Conservation (phyloP, 1,140 invertebrate species). For the Colletes latitarsis region DNA sequence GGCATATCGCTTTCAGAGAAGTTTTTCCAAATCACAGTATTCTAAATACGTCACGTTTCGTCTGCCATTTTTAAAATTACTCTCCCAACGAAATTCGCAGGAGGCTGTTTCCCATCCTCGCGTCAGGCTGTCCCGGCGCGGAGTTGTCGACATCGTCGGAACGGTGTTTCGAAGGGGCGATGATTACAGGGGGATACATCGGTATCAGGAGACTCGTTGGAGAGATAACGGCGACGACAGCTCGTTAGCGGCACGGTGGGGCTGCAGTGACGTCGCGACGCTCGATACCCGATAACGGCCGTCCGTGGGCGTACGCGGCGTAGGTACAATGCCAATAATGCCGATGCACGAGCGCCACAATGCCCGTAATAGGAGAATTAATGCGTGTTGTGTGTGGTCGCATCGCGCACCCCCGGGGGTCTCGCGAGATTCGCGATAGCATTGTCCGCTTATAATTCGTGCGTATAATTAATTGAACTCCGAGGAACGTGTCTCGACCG, state of each 20-base stretch:
- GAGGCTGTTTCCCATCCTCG: constrained; percentile 1
- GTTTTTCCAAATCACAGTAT: too few species aligned
- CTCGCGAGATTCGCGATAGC: constrained; percentile 71
- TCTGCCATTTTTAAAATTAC: too few species aligned
- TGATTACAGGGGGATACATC: constrained; percentile 43
- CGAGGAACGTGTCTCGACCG: constrained; percentile 43
- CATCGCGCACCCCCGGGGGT: constrained; percentile 57
- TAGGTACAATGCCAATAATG: constrained; percentile 52
- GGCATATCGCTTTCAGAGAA: too few species aligned
- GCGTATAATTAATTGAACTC: constrained; percentile 70
- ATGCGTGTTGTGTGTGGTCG: constrained; percentile 73
- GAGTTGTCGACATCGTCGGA: background rate
- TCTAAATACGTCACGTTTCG: too few species aligned
- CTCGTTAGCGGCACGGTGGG: constrained; percentile 71
- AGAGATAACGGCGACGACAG: constrained; percentile 70
- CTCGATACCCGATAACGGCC: constrained; percentile 69
- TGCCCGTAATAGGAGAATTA: constrained; percentile 75
- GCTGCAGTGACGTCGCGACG: constrained; percentile 69
- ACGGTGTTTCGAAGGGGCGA: constrained; percentile 30
- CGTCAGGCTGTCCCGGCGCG: background rate
- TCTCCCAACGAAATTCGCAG: background rate
- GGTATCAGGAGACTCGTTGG: constrained; percentile 55
- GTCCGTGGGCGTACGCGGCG: constrained; percentile 57
- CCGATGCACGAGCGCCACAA: constrained; percentile 56
- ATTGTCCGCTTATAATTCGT: constrained; percentile 69